A percentile compares a stretch with the other conserved stretches of the same genome.
phyloP scores from a whole-genome alignment of 1,140 invertebrate genomes.

The Cydia amplana region DNA sequence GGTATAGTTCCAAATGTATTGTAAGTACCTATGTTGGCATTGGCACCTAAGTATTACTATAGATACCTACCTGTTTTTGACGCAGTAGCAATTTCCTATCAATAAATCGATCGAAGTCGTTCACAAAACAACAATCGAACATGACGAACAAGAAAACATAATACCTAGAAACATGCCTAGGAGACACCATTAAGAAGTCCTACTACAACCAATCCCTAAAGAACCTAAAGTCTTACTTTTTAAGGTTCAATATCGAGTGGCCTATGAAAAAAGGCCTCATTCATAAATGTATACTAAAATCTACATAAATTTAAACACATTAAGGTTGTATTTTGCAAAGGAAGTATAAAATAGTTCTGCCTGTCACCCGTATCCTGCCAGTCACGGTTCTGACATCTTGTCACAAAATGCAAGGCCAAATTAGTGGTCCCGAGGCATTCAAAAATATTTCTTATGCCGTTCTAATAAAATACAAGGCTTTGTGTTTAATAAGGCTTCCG shows the following conservation, averaged over 20 bases:
- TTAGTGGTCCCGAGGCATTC: neutral
- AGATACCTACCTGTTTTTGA: no score
- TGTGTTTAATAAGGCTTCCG: slow-evolving; percentile 15
- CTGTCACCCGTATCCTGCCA: slow-evolving; percentile 28
- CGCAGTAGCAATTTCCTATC: slow-evolving; percentile 17
- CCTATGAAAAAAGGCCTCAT: neutral
- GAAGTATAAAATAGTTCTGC: neutral
- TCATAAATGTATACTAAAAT: neutral
- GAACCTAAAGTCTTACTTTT: neutral
- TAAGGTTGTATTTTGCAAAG: neutral
- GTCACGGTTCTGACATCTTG: slow-evolving; percentile 18
- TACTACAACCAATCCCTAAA: neutral
- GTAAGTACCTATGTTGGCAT: no score
- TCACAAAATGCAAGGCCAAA: slow-evolving; percentile 27
- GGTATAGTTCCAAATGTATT: no score
- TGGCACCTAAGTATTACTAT: no score
- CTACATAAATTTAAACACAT: neutral
- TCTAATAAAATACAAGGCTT: neutral
- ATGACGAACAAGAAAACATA: slow-evolving; percentile 20
- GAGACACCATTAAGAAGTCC: neutral
- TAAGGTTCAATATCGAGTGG: neutral
- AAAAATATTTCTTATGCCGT: neutral
- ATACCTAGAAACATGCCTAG: slow-evolving; percentile 23
- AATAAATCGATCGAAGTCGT: slow-evolving; percentile 3
- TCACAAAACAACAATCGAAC: neutral